phyloP scores from a whole-genome alignment of 1,140 invertebrate species.

The Drosophila bifasciata region DNA sequence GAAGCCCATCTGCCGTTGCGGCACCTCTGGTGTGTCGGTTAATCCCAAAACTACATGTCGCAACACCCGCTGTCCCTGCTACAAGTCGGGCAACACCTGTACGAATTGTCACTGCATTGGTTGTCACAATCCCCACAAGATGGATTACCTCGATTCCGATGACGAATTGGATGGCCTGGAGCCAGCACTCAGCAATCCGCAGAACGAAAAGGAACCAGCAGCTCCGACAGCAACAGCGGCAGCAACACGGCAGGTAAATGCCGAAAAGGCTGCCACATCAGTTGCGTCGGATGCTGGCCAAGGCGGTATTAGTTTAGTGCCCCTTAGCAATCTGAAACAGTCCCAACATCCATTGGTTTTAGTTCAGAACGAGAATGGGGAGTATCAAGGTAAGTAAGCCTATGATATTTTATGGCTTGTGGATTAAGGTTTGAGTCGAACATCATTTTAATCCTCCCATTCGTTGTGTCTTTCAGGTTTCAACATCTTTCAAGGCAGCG shows the following conservation, averaged over 20 bases:
- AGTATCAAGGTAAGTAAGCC: conserved; percentile 72
- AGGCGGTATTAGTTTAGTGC: conserved; percentile 33
- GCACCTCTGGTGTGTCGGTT: conserved; percentile 30
- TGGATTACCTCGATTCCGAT: conserved; percentile 23
- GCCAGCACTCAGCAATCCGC: too few relatives aligned
- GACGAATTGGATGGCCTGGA: conserved; percentile 26
- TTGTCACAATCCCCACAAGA: conserved; percentile 63
- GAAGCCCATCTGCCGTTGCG: conserved; percentile 56
- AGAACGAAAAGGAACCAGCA: not conserved
- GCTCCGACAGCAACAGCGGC: not conserved
- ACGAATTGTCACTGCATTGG: conserved; percentile 48
- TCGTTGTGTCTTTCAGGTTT: conserved; percentile 41
- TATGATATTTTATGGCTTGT: not conserved
- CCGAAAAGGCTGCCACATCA: not conserved
- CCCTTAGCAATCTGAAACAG: conserved; percentile 35
- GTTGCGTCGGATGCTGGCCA: not conserved
- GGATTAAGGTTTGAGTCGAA: not conserved
- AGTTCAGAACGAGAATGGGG: conserved; percentile 68
- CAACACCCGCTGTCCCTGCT: conserved; percentile 56
- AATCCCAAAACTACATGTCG: conserved; percentile 54
- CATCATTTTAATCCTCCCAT: not conserved
- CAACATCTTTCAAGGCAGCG: conserved; percentile 49
- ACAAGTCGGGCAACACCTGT: conserved; percentile 36
- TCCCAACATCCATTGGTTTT: conserved; percentile 56
- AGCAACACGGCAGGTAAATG: not conserved